Evolutionary conservation across 2,888 invertebrate genomes (phyloP), one percentile per base, ranked within the genome.

Genomic region (Chloromyia formosa): DNA sequence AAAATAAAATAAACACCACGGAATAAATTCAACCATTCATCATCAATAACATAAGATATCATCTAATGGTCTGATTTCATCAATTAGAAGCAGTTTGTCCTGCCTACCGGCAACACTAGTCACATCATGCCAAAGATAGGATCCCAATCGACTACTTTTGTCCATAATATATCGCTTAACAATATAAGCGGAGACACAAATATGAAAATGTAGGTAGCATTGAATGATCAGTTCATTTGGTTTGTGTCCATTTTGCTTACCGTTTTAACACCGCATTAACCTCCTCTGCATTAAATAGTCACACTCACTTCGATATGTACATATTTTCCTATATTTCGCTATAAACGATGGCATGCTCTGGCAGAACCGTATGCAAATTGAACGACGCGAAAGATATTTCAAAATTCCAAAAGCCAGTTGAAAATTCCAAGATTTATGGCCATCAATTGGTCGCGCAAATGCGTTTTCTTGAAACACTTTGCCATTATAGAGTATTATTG

Each of bases 371-470:
- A 71, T 71, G 71, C 71, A 71, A 71, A 71, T 71, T 58, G 71
- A 18, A 40, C 56, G 40, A 35, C 27, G 7, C 27, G 27, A 14
- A 69, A 69, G 69, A 56, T 56, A 69, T 69, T 71, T 71, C 40
- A 40, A 71, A 71, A 58, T 56, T 71, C 40, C 40, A 56, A 35
- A 71, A 71, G 27, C 71, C 56, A 71, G 71, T 56, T 40, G 58
- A 56, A 69, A 71, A 71, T 35, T 71, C 71, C 71, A 56, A 71
- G 71, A 71, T 71, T 71, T 71, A 71, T 58, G 40, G 58, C 56
- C 58, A 71, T 71, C 71, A 71, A 71, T 71, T 22, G 71, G 56
- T 56, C 71, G 71, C 56, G 20, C 71, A 71, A 56, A 71, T 40
- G 42, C 71, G 56, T 71, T 71, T 71, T 71, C 66, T 66, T 66